These are phyloP conservation scores for Araneus ventricosus DNA, from an alignment of 1,140 invertebrate genomes.

Conservation along the genomic window DNA sequence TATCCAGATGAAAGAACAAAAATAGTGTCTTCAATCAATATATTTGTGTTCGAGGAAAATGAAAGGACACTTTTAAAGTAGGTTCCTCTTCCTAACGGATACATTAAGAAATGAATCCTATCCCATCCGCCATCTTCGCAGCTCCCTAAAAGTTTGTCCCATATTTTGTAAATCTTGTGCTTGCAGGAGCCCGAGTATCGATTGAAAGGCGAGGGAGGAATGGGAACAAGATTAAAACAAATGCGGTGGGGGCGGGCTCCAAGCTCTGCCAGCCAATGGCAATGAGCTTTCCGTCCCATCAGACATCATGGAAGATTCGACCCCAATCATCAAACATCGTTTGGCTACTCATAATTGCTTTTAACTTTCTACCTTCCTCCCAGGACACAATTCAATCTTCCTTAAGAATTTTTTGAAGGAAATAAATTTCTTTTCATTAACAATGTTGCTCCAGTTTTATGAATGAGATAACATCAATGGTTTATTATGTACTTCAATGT, in stretches of 20 bases:
- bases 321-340: not conserved
- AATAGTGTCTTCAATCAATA: too few species aligned
- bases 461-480: too few species aligned
- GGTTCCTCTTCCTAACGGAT: too few species aligned
- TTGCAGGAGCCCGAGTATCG: not conserved
- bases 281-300: not conserved
- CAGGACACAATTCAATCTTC: not conserved
- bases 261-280: not conserved
- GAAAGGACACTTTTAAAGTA: too few species aligned
- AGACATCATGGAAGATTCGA: conserved; percentile 10
- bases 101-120: not conserved
- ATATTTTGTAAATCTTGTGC: conserved; percentile 17
- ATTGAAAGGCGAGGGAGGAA: not conserved
- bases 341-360: not conserved
- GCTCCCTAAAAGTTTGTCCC: not conserved
- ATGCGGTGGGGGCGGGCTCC: not conserved
- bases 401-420: too few species aligned
- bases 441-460: too few species aligned
- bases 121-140: not conserved
- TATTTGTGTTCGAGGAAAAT: too few species aligned
- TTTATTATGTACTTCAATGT: too few species aligned
- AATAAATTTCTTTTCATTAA: too few species aligned
- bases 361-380: not conserved
- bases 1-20: too few species aligned
- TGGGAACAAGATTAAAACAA: conserved; percentile 9